phyloP scores from a whole-genome alignment of 2,797 vertebrate species.

The Distichodus sexfasciatus region DNA sequence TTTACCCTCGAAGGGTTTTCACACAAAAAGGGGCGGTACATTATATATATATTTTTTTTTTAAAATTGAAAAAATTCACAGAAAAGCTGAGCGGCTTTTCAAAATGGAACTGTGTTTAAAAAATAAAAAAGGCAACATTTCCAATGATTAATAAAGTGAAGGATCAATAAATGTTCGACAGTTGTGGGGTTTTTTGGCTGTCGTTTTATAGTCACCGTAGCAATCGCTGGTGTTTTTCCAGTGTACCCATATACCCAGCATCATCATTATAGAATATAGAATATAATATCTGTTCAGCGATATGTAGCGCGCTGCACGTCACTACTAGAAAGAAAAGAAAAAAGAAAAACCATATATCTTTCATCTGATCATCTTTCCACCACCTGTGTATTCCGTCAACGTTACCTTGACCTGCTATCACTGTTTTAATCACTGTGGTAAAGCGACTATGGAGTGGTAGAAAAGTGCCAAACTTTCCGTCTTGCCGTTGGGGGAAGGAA shows the following conservation, averaged over 20 bases:
- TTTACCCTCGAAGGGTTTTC: conserved; percentile 44
- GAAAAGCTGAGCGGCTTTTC: conserved; percentile 22
- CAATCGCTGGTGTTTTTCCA: conserved; percentile 48
- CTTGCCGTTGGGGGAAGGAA: conserved; percentile 11
- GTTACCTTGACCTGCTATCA: conserved; percentile 49
- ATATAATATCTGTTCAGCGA: conserved; percentile 44
- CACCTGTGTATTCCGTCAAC: conserved; percentile 31
- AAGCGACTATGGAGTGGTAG: conserved; percentile 39
- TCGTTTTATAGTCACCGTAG: conserved; percentile 33
- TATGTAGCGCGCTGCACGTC: conserved; percentile 43
- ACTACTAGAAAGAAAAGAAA: conserved; percentile 43
- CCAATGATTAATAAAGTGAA: conserved; percentile 36
- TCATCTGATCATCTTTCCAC: conserved; percentile 25
- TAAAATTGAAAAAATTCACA: conserved; percentile 34
- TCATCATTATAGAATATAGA: conserved; percentile 42
- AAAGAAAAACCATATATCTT: conserved; percentile 36
- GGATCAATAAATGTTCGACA: conserved; percentile 36
- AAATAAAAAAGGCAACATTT: conserved; percentile 34
- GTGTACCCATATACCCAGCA: conserved; percentile 39
- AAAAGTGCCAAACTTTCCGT: conserved; percentile 42
- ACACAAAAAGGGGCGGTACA: conserved; percentile 29
- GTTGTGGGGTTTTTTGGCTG: conserved; percentile 43
- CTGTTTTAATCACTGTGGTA: no score
- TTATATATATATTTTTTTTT: conserved; percentile 23
- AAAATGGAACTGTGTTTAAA: no score